Evolutionary conservation across 2,113 vertebrate genomes (phyloP).

Genomic region (Paralichthys olivaceus): DNA sequence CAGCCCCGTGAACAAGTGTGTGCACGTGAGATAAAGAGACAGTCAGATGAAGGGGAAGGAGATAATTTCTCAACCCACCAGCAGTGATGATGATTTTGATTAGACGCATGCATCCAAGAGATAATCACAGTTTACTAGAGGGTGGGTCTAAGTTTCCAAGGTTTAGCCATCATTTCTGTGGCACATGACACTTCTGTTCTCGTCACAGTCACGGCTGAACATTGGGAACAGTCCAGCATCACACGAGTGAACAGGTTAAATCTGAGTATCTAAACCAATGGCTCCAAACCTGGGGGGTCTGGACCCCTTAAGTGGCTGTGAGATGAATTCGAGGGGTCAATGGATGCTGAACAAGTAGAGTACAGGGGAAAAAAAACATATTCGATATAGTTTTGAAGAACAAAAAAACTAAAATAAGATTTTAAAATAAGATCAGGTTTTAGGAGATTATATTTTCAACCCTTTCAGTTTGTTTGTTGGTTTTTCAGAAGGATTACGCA

Average conservation of each 20-base stretch:
- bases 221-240: constrained; percentile 14
- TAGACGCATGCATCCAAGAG: constrained; percentile 9
- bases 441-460: too few species aligned
- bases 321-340: neutral
- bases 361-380: neutral
- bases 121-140: constrained; percentile 42
- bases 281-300: neutral
- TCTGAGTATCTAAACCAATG: neutral
- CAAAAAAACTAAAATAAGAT: too few species aligned
- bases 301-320: neutral
- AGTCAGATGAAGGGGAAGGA: constrained; percentile 11
- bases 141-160: constrained; percentile 17
- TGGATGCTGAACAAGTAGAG: neutral
- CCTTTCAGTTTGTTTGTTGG: too few species aligned
- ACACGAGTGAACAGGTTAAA: neutral
- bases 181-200: neutral
- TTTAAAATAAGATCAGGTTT: too few species aligned
- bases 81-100: constrained; percentile 45
- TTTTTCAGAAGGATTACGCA: too few species aligned
- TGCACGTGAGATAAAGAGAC: constrained; percentile 32
- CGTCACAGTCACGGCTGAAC: constrained; percentile 9
- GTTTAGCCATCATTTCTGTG: neutral
- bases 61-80: constrained; percentile 34
- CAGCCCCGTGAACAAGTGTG: constrained; percentile 26
- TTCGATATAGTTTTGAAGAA: too few species aligned